Percentiles rank a stretch among this genome's conserved stretches.
These are phyloP conservation scores for Propsilocerus akamusi DNA, from an alignment of 1,140 invertebrate species.

Conservation along the genomic window DNA sequence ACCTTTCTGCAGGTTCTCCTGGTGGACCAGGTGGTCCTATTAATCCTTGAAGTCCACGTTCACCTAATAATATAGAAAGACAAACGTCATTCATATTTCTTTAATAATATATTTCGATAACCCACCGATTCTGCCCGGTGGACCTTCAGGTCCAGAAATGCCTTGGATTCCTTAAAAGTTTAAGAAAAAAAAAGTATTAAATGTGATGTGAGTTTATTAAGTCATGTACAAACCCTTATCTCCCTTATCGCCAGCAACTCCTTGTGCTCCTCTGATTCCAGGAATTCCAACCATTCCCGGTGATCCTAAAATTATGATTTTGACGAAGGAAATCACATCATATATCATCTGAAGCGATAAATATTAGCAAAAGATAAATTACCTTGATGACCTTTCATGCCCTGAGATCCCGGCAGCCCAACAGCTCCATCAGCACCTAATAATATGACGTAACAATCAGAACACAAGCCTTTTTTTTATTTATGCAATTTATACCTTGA, in stretches of 20 bases:
- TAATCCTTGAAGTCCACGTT: slow-evolving; percentile 25
- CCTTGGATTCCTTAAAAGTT: slow-evolving; percentile 17
- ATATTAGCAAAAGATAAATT: no score
- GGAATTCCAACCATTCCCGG: slow-evolving; percentile 54
- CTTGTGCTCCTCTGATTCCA: slow-evolving; percentile 42
- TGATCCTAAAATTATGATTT: no score
- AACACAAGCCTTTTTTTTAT: no score
- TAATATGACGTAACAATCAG: no score
- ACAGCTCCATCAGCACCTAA: slow-evolving; percentile 31
- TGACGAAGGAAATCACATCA: no score
- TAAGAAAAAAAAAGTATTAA: background rate
- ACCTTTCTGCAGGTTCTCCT: slow-evolving; percentile 29
- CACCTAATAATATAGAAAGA: slow-evolving; percentile 5
- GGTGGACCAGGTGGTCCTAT: slow-evolving; percentile 30
- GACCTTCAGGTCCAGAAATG: slow-evolving; percentile 40
- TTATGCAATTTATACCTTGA: slow-evolving; percentile 18
- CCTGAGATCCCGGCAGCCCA: slow-evolving; percentile 44
- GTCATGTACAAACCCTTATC: no score
- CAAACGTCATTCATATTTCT: no score
- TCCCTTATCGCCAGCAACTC: slow-evolving; percentile 48
- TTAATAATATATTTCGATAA: no score
- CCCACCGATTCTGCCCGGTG: slow-evolving; percentile 26
- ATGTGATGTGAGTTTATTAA: no score
- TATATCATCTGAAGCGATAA: no score
- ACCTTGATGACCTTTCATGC: slow-evolving; percentile 51